A percentile compares a stretch with the other conserved stretches of the same genome.
These are phyloP conservation scores for Regulus satrapa DNA, from an alignment of 2,113 vertebrate genomes.

Conservation along the genomic window DNA sequence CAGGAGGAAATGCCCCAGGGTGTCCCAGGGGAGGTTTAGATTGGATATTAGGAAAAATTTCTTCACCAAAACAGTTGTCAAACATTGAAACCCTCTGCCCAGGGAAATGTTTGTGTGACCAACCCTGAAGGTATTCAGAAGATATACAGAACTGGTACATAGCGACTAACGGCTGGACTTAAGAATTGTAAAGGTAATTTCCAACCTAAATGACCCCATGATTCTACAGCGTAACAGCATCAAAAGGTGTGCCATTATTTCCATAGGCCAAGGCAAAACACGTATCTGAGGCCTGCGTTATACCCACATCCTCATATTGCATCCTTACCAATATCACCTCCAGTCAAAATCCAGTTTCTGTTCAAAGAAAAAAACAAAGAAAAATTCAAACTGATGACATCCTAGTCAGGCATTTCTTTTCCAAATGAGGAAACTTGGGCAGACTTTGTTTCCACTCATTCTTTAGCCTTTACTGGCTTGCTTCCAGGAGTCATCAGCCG, in stretches of 20 bases:
- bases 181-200: neutral
- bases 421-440: neutral
- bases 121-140: neutral
- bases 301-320: too few relatives aligned
- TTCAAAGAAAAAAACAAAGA: neutral
- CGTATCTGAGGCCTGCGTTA: neutral
- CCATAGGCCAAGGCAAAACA: neutral
- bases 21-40: neutral
- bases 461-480: neutral
- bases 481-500: neutral
- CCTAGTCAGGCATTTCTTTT: neutral
- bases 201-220: neutral
- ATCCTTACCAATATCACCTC: neutral
- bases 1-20: neutral
- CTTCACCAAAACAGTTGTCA: neutral
- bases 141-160: accelerated
- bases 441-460: neutral
- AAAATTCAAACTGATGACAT: neutral
- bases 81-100: neutral
- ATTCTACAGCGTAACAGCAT: neutral
- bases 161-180: accelerated
- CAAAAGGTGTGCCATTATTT: neutral
- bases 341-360: neutral
- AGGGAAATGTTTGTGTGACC: neutral
- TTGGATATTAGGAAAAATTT: neutral